Conservation (phyloP, 2,113 vertebrate genomes). For the Poeciliopsis turrubarensis region DNA sequence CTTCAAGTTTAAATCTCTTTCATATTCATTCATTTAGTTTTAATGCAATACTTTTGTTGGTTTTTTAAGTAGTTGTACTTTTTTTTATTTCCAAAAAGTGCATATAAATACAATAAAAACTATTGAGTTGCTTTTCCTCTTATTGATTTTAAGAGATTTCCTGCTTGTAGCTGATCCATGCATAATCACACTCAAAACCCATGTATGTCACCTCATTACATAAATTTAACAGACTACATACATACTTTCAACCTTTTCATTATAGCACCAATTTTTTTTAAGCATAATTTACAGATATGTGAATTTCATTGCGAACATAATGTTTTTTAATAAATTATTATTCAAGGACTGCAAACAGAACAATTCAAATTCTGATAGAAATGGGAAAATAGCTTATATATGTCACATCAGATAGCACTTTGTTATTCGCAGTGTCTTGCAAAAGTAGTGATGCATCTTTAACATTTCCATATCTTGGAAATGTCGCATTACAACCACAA, state of each 20-base stretch:
- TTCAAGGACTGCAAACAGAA: too few relatives aligned
- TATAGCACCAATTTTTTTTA: background rate
- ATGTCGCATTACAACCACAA: too few relatives aligned
- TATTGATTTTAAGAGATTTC: slow-evolving; percentile 38
- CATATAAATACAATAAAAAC: background rate
- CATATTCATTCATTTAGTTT: background rate
- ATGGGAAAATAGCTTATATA: too few relatives aligned
- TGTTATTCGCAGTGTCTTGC: too few relatives aligned
- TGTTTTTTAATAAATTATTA: background rate
- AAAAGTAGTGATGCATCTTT: too few relatives aligned
- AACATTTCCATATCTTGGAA: too few relatives aligned
- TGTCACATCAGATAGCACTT: too few relatives aligned
- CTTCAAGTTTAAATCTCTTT: background rate
- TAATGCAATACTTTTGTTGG: background rate
- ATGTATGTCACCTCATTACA: background rate
- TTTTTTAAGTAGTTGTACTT: background rate
- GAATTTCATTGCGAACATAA: background rate
- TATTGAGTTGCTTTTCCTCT: slow-evolving; percentile 10
- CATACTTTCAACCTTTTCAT: background rate
- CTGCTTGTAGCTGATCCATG: slow-evolving; percentile 8
- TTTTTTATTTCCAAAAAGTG: background rate
- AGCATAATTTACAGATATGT: background rate
- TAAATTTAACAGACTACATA: background rate
- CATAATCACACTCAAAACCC: background rate
- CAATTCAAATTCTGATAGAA: too few relatives aligned